These are phyloP conservation scores for Hirudo medicinalis DNA, from an alignment of 1,140 invertebrate species.

Conservation along the genomic window DNA sequence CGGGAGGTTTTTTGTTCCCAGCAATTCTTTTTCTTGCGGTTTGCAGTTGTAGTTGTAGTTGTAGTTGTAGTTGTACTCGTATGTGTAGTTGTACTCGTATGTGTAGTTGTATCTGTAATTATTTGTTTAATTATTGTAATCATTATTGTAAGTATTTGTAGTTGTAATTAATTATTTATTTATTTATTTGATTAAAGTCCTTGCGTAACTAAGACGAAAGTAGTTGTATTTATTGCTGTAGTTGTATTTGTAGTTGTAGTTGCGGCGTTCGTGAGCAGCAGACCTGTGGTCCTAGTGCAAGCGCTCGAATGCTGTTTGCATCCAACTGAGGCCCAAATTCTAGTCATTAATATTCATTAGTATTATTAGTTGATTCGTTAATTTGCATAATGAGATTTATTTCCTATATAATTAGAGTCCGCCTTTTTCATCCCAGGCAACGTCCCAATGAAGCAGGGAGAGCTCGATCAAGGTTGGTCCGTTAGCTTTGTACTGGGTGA, in stretches of 20 bases:
- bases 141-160: too few relatives aligned
- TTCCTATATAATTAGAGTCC: background rate
- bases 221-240: background rate
- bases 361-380: background rate
- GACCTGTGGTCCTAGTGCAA: background rate
- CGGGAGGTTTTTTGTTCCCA: background rate
- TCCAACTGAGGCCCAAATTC: background rate
- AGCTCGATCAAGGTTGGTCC: too few relatives aligned
- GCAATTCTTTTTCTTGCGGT: background rate
- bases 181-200: too few relatives aligned
- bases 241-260: background rate
- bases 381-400: background rate
- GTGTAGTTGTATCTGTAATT: background rate
- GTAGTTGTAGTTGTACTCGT: background rate
- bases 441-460: too few relatives aligned
- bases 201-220: too few relatives aligned
- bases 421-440: too few relatives aligned
- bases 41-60: background rate
- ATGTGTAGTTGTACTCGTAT: background rate
- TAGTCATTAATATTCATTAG: background rate
- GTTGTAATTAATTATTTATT: too few relatives aligned
- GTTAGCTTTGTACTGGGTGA: too few relatives aligned
- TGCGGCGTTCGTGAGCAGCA: background rate
- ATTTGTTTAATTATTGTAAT: too few relatives aligned
- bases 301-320: background rate